These are phyloP conservation scores for Melanostigma gelatinosum DNA, from an alignment of 2,113 vertebrate genomes.

Conservation along the genomic window DNA sequence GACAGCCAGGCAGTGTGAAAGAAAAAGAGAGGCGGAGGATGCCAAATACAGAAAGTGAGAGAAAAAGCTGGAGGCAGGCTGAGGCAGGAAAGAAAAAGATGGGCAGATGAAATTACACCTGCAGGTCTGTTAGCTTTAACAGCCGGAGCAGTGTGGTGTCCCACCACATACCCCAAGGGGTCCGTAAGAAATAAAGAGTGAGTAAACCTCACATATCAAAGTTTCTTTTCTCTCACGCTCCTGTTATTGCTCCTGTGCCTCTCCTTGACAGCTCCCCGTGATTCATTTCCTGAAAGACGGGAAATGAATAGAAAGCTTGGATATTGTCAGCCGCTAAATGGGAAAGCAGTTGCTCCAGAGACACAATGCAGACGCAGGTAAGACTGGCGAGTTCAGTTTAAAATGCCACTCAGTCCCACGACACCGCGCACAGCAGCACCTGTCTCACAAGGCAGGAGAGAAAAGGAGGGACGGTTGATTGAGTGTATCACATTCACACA, in stretches of 20 bases:
- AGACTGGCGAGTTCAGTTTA: constrained; percentile 61
- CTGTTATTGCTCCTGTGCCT: constrained; percentile 80
- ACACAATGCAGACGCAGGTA: constrained; percentile 67
- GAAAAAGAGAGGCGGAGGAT: constrained; percentile 31
- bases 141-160: constrained; percentile 61
- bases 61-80: constrained; percentile 32
- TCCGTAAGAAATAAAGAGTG: constrained; percentile 71
- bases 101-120: constrained; percentile 77
- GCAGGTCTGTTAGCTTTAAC: constrained; percentile 75
- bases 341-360: constrained; percentile 72
- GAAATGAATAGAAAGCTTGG: constrained; percentile 82
- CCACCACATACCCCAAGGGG: constrained; percentile 70
- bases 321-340: constrained; percentile 80
- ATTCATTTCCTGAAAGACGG: constrained; percentile 81
- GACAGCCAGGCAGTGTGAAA: constrained; percentile 38
- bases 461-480: constrained; percentile 43
- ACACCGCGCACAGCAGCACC: constrained; percentile 41
- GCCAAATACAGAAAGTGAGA: constrained; percentile 43
- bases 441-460: constrained; percentile 53
- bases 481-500: constrained; percentile 58
- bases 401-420: constrained; percentile 66
- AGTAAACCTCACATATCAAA: constrained; percentile 80
- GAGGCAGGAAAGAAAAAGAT: constrained; percentile 56
- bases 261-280: constrained; percentile 75
- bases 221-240: constrained; percentile 71